Conservation (phyloP, 1,140 invertebrate genomes). For the Cydia splendana region DNA sequence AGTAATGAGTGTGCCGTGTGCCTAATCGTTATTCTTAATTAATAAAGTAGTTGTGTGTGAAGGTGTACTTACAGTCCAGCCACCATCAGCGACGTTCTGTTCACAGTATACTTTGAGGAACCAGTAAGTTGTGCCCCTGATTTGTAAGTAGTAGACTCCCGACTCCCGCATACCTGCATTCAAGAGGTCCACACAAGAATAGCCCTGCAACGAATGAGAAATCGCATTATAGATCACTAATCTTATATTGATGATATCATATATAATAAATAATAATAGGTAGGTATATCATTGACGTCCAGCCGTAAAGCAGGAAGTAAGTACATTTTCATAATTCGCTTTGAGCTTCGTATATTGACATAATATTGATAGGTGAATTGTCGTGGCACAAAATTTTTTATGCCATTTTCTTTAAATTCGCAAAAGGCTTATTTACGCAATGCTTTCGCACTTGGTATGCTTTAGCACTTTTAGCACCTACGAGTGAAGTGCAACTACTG, state of each 20-base stretch:
- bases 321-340: not conserved
- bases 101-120: constrained; percentile 95
- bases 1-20: too few species aligned
- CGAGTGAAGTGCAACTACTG: not conserved
- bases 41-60: too few species aligned
- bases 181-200: constrained; percentile 91
- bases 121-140: constrained; percentile 94
- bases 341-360: not conserved
- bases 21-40: too few species aligned
- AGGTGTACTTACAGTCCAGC: constrained; percentile 92
- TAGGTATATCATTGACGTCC: too few species aligned
- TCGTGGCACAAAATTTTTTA: not conserved
- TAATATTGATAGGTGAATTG: not conserved
- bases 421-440: not conserved
- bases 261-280: too few species aligned
- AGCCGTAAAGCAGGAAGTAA: not conserved
- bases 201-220: constrained; percentile 82
- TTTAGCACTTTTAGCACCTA: too few species aligned
- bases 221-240: constrained; percentile 8
- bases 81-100: constrained; percentile 93
- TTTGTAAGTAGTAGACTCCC: constrained; percentile 93
- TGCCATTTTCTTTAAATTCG: not conserved
- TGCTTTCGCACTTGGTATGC: not conserved
- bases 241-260: too few species aligned
- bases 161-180: constrained; percentile 92